Percentiles rank a stretch among this genome's conserved stretches.
phyloP scores from a whole-genome alignment of 2,113 vertebrate genomes.

The Ammospiza caudacuta region DNA sequence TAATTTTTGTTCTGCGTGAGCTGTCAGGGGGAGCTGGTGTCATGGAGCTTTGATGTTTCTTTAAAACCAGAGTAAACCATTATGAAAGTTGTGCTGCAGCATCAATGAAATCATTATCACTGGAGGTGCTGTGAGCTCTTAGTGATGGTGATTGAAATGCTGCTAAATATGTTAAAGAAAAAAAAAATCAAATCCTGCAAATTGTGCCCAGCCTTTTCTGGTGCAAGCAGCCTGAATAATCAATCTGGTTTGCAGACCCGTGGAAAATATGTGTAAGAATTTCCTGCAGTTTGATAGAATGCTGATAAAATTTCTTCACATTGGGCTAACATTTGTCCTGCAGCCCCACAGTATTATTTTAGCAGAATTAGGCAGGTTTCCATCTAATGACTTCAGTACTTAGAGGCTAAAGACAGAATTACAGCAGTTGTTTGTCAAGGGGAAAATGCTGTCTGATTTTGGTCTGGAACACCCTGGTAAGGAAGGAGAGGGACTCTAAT shows the following conservation, averaged over 20 bases:
- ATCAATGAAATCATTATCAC: background rate
- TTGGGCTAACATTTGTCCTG: background rate
- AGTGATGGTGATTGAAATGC: background rate
- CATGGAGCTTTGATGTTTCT: constrained; percentile 62
- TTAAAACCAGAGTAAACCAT: constrained; percentile 47
- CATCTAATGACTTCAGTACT: background rate
- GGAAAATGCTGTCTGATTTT: background rate
- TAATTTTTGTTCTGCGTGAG: constrained; percentile 40
- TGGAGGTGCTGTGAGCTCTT: background rate
- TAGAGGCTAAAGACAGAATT: background rate
- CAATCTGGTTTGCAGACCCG: background rate
- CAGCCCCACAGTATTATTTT: background rate
- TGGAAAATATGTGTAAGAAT: background rate
- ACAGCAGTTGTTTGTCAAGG: constrained; percentile 12
- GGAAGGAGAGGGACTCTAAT: constrained; percentile 16
- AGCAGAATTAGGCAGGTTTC: background rate
- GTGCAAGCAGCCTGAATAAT: background rate
- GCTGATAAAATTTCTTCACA: background rate
- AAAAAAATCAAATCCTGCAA: background rate
- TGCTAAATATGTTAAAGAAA: background rate
- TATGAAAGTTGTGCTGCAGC: constrained; percentile 31
- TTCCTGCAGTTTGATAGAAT: background rate
- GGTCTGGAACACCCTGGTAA: background rate
- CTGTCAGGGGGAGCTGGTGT: constrained; percentile 38
- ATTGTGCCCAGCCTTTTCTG: background rate